Base-by-base conservation (phyloP, 2,888 invertebrate genomes). In the Ornithoptera alexandrae region DNA sequence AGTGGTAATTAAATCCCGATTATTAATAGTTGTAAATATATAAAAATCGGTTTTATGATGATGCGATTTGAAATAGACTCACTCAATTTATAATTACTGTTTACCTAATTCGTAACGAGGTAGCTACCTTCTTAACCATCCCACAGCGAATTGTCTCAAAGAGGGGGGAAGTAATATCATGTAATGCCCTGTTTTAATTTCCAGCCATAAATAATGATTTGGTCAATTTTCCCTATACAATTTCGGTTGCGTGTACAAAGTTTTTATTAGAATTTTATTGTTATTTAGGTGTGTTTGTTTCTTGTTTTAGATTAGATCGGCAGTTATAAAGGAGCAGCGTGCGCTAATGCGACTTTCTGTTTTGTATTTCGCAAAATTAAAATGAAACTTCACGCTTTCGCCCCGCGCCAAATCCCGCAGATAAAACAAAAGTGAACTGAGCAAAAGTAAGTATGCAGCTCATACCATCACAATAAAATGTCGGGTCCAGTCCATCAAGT, bases 201-300 rank as follows among this genome's bases (percentile, higher is more conserved):
- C 80, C 74, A 87, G 80, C 84, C 90, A 88, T 92, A 92, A 92
- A 92, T 92, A 91, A 92, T 88, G 89, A 92, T 92, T 92, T 92
- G 89, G 91, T 91, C 89, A 90, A 92, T 89, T 90, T 89, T 86
- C 90, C 86, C 80, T 74, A 79, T 81, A 90, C 88, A 89, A 90
- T 89, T 91, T 88, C 79, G 87, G 91, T 92, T 88, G 91, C 92
- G 92, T 92, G 92, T 81, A 83, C 88, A 87, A 74, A 92, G 90
- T 91, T 92, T 92, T 90, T 90, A 92, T 92, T 92, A 88, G 84
- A 90, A 90, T 92, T 92, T 92, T 90, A 92, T 92, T 92, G 92
- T 92, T 92, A 92, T 92, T 92, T 92, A 92, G 90, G 86, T 89
- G 89, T 92, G 92, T 92, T 92, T 92, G 92, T 92, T 91, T 84